These are phyloP conservation scores for Tragelaphus imberbis DNA, from an alignment of 2,113 vertebrate species.

Conservation along the genomic window DNA sequence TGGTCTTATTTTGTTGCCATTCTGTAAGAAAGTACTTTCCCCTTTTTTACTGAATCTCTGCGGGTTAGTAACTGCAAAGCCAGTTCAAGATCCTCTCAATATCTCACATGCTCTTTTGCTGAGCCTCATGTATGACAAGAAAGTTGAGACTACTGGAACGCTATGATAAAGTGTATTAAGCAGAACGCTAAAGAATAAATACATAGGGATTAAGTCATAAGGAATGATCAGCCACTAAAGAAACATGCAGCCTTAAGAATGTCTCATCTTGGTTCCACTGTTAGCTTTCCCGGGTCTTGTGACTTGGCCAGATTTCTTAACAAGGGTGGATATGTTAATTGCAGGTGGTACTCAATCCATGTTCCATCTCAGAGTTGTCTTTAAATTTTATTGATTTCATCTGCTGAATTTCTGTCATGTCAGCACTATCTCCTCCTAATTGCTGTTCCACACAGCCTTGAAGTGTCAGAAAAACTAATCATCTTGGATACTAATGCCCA, in stretches of 20 bases:
- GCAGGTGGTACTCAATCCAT: neutral
- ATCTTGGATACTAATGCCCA: neutral
- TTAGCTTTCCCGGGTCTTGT: neutral
- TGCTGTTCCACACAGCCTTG: neutral
- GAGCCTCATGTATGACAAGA: neutral
- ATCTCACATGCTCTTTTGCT: neutral
- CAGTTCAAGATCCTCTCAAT: neutral
- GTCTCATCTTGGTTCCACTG: neutral
- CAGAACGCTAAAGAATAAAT: neutral
- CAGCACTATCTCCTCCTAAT: conserved; percentile 22
- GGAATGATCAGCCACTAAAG: neutral
- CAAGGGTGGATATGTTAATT: neutral
- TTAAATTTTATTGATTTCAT: neutral
- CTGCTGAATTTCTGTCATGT: neutral
- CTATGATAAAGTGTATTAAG: fast-evolving
- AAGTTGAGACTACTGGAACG: neutral
- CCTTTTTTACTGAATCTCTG: neutral
- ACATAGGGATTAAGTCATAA: neutral
- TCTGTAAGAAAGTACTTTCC: neutral
- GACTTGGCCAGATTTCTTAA: neutral
- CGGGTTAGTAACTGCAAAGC: too few relatives aligned
- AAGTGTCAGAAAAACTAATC: neutral
- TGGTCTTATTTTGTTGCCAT: neutral
- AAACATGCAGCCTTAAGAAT: neutral
- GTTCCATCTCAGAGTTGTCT: neutral